Evolutionary conservation across 2,888 invertebrate genomes (phyloP), one percentile per base, ranked within the genome.

Genomic region (Pandemis cinnamomeana): DNA sequence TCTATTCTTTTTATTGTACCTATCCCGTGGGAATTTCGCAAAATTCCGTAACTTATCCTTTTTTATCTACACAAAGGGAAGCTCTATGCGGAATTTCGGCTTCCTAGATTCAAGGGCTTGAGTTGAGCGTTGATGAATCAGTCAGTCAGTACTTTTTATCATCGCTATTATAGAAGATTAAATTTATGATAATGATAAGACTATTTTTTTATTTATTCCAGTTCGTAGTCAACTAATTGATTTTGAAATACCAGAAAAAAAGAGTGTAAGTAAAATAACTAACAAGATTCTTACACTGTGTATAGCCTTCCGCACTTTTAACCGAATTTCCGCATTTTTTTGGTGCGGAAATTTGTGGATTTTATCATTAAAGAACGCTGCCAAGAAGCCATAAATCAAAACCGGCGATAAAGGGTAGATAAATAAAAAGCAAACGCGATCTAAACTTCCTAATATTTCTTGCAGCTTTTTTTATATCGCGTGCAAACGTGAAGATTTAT

Each of bases 361-460:
- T 53, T 61, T 61, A 70, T 67, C 74, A 64, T 72, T 64, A 70
- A 58, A 63, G 60, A 51, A 46, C 20, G 53, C n/a, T 58, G 6
- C 46, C 11, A 36, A 6, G 48, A 27, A 6, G 41, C 64, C 71
- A 74, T 74, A 71, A 74, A 70, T 74, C 70, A 74, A n/a, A n/a
- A 8, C 41, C 2, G n/a, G 27, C 73, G 73, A 74, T 67, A 71
- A 67, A 66, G 74, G 66, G 71, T 71, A 20, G 55, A 67, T 55
- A 67, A 74, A 71, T 69, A 48, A 69, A 36, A 70, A 61, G 61
- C 42, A 70, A 74, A 67, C 71, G 51, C 55, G 67, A 74, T 74
- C 61, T 67, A 53, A 71, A 72, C 71, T 71, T 53, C 71, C 48
- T 41, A 48, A 69, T 69, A 64, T 73, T 70, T 66, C 60, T 8